Evolutionary conservation across 64 coral and sea anemone genomes (phyloP).

Genomic region (Montipora sp.): DNA sequence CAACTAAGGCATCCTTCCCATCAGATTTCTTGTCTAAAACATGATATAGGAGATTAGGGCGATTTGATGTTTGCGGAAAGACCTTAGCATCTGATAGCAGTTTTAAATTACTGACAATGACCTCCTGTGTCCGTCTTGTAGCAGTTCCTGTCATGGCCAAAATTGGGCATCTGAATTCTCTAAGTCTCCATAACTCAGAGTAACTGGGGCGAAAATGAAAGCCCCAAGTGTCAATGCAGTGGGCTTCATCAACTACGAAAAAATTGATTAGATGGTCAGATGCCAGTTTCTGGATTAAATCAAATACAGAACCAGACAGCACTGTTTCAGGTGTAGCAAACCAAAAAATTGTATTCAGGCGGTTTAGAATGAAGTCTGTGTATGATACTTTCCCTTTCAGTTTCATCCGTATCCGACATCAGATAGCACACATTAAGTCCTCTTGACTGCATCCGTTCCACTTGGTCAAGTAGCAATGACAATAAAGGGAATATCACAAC

Average conservation of each 20-base stretch:
- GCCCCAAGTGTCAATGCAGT: constrained; percentile 67
- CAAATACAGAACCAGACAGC: not conserved
- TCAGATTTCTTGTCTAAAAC: not conserved
- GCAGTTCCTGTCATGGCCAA: constrained; percentile 63
- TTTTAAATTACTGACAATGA: not conserved
- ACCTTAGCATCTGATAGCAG: not conserved
- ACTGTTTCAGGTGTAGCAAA: constrained; percentile 39
- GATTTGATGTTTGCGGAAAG: too few relatives aligned
- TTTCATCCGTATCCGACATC: not conserved
- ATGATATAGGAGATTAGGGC: not conserved
- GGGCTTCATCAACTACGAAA: constrained; percentile 53
- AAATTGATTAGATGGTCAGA: not conserved
- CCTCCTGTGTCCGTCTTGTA: constrained; percentile 5
- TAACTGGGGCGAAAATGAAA: constrained; percentile 50
- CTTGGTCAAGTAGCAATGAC: not conserved
- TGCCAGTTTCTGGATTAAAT: not conserved
- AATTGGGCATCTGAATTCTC: constrained; percentile 31
- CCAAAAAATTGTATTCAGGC: constrained; percentile 23
- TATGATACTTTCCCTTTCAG: not conserved
- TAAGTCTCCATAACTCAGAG: constrained; percentile 23
- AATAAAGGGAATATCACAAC: not conserved
- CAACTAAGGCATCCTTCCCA: not conserved
- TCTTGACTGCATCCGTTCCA: not conserved
- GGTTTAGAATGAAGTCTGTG: constrained; percentile 12
- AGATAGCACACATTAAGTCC: not conserved